Evolutionary conservation across 2,113 vertebrate species (phyloP).

Genomic region (Brachypodius melanocephalos): DNA sequence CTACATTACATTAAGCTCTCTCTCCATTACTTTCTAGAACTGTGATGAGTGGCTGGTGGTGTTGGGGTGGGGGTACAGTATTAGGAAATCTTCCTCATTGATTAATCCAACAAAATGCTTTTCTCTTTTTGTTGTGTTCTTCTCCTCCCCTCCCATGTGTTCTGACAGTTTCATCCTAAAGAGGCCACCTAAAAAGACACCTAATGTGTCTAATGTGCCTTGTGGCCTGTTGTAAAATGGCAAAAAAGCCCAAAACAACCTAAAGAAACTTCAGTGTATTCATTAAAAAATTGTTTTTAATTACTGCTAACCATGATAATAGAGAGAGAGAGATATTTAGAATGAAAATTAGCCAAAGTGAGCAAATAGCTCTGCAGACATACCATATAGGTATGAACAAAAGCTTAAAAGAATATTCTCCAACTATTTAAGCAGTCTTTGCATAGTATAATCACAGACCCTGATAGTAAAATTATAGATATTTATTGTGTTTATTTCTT

Average conservation of each 20-base stretch:
- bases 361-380: background rate
- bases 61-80: background rate
- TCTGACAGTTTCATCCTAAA: background rate
- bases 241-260: background rate
- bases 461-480: background rate
- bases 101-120: background rate
- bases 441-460: background rate
- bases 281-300: background rate
- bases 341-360: background rate
- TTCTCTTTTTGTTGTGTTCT: background rate
- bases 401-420: background rate
- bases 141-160: rapidly evolving
- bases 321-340: background rate
- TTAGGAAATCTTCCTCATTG: background rate
- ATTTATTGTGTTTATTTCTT: background rate
- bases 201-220: background rate
- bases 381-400: background rate
- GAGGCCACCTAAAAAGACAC: background rate
- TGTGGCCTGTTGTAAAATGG: background rate
- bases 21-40: background rate
- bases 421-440: background rate
- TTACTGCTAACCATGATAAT: background rate
- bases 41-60: background rate
- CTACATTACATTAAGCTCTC: background rate
- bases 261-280: background rate